Evolutionary conservation across 2,888 invertebrate species (phyloP), one percentile per base, ranked within the genome.

Genomic region (Tyria jacobaeae): DNA sequence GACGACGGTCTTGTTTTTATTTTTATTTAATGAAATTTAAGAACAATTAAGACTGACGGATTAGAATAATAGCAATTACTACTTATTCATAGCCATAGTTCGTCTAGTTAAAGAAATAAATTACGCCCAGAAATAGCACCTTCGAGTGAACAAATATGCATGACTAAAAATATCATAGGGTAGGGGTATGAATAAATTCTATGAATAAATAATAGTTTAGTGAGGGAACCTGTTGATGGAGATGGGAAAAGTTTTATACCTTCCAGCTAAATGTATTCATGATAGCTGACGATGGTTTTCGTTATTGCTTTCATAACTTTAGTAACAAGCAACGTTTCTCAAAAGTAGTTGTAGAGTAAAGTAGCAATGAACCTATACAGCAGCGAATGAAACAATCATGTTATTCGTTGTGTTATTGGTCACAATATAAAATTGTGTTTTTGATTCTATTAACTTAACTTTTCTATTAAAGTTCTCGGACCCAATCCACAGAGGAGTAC

Each of bases 141-240:
- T 17, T 39, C 24, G 31, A 25, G 37, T 27, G 24, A 56, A 50
- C 48, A 60, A 75, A 71, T 64, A 63, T 50, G 61, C 62, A 25
- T 24, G 44, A 64, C 55, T 57, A 58, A 66, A 74, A 69, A 63
- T 62, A 60, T 66, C 51, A 69, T 52, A 39, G 44, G 57, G 39
- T 39, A 39, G 57, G 31, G 51, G 15, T 56, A 68, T 75, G 65
- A 76, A 77, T 57, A 63, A 59, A 66, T 56, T 63, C 60, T 21
- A 66, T 66, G 66, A 57, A 66, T 76, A 77, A 60, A 75, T 69
- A 77, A 69, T 77, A 77, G 75, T 68, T 74, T 58, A 55, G 62
- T 52, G 17, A 66, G 52, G 62, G 17, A 64, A 75, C 75, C 75
- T 73, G 78, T 77, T 73, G 76, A 71, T 62, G 57, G 60, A 50